Evolutionary conservation across 1,140 invertebrate genomes (phyloP), one percentile per base, ranked within the genome.

Genomic region (Spodoptera litura): DNA sequence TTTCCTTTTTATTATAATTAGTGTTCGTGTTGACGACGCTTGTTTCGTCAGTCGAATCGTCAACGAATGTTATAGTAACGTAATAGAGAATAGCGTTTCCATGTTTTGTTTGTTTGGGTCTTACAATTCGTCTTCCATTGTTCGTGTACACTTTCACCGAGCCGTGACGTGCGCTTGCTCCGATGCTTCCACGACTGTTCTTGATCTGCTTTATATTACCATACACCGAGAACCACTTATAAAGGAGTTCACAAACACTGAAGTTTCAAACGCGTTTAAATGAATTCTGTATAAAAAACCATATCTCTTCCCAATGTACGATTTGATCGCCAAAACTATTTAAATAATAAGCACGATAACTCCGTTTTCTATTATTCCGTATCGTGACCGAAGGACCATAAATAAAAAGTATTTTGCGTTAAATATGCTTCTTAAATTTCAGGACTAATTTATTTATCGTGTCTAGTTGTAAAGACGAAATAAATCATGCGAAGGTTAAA

Each of bases 111-210:
- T 56, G 74, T 79, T 80, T 72, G 64, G 68, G 74, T 70, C 61
- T 77, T 83, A 79, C 79, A 68, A 83, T 82, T 84, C 66, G 77
- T 83, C 78, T 78, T 78, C 79, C 72, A 85, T 87, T 87, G 84
- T 87, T 73, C 55, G 66, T 55, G 78, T 59, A 78, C 76, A 87
- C 84, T 88, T 89, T 89, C 86, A 79, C 86, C 81, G 74, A 38
- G 72, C 75, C 83, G 73, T 87, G 83, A 83, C 81, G 78, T 77
- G 79, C 77, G 38, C 62, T 20, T 55, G 53, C 66, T 49, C 73
- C 44, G 72, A 38, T 38, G 53, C 53, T 20, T 20, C 59, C 55
- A 52, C 59, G 35, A 8, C 66, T 70, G 15, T 52, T 75, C n/a
- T 68, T 51, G 25, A 52, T 61, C 27, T 52, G 35, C 62, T 68